Evolutionary conservation across 2,888 invertebrate genomes (phyloP).

Genomic region (Parelbella ahira): DNA sequence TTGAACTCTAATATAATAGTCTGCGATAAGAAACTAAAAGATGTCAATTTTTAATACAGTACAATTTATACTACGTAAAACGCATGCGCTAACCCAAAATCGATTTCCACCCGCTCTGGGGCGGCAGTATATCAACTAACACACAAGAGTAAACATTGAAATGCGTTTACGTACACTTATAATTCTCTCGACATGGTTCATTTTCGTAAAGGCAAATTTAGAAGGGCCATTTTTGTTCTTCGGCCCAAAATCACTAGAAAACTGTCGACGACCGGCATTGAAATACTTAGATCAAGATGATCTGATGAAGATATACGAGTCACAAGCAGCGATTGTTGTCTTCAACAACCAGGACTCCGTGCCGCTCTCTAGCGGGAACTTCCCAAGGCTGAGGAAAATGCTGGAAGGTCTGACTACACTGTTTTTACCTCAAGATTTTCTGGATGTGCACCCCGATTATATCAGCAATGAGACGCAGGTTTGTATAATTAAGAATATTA

Average conservation of each 20-base stretch:
- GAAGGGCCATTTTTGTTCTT: constrained; percentile 83
- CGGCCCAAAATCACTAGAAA: constrained; percentile 73
- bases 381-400: constrained; percentile 79
- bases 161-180: constrained; percentile 27
- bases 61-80: not conserved
- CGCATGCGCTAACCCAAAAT: constrained; percentile 32
- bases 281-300: constrained; percentile 77
- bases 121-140: constrained; percentile 3
- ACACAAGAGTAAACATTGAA: not conserved
- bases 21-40: too few relatives aligned
- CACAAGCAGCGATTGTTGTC: constrained; percentile 79
- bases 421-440: constrained; percentile 78
- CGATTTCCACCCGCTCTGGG: constrained; percentile 22
- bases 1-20: too few relatives aligned
- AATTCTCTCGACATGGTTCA: constrained; percentile 25
- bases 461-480: constrained; percentile 83
- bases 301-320: constrained; percentile 78
- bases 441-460: constrained; percentile 81
- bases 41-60: too few relatives aligned
- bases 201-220: constrained; percentile 52
- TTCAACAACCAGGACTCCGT: constrained; percentile 81
- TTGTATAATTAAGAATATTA: too few relatives aligned
- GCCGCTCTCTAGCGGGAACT: constrained; percentile 75
- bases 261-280: constrained; percentile 72
- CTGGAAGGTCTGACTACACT: constrained; percentile 71